Base-by-base conservation (phyloP, 2,888 invertebrate genomes). In the Corbicula japonica region DNA sequence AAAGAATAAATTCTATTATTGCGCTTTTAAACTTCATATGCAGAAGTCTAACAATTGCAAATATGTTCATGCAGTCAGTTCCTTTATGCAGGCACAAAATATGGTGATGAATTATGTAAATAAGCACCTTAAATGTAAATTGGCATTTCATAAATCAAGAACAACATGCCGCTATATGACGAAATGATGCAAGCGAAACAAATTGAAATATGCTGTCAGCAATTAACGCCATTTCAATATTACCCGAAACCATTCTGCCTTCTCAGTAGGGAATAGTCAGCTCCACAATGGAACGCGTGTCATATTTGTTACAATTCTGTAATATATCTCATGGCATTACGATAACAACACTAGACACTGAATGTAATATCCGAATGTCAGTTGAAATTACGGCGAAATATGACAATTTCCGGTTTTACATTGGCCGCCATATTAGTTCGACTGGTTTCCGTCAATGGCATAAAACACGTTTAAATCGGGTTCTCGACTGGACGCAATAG, bases 361-460 rank as follows among this genome's bases (percentile, higher is more conserved):
- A 73, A 72, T 76, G 38, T 69, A 62, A 80, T 76, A 80, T 80
- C 76, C 80, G 76, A 76, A 70, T 80, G 80, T 80, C 76, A 80
- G 41, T 34, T 34, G 58, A 69, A 80, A 80, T 80, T 73, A 73
- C 69, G 46, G 76, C 76, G 80, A 80, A 80, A 80, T 80, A 72
- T 71, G 61, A 69, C 80, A 65, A 80, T 80, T 80, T 80, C 80
- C 80, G 76, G 62, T 76, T 62, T 32, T 54, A 28, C 63, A 62
- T 63, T 60, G 54, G 61, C 62, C 65, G 61, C 62, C 71, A 54
- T 72, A 72, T 72, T 71, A 61, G 52, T 54, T 54, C 52, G 52
- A 52, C 41, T 71, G 61, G 52, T 52, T 26, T 38, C 26, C 54
- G 41, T 15, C 21, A 66, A 54, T 66, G 18, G n/a, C n/a, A n/a